Base-by-base conservation (phyloP, 2,888 invertebrate genomes). In the Tenthredo amoena region DNA sequence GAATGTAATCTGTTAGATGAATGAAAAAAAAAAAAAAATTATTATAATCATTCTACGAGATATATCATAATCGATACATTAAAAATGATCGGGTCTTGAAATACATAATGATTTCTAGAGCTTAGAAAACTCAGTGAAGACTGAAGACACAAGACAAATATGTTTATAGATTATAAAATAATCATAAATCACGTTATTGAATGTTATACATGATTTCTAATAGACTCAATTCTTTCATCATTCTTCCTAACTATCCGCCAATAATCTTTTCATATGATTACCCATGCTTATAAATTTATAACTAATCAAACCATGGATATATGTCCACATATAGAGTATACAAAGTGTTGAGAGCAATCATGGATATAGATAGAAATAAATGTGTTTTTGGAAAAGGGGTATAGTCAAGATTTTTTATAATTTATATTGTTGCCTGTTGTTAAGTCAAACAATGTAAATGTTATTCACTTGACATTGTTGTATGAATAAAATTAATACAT, bases 401-500 rank as follows among this genome's bases (percentile, higher is more conserved):
- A 47, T 76, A 58, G 74, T 43, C 43, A 40, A 85, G 82, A 85
- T 65, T 85, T 68, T 85, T 85, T 76, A 76, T 85, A 68, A 85
- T 85, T 85, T 85, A 79, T 85, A 82, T 85, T 68, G 82, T 85
- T 81, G 72, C 85, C 82, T 72, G 85, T 85, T 85, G 81, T 85
- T 85, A 86, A 89, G 87, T 68, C 68, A 68, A 68, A 68, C 68
- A 68, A 83, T 83, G 47, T 83, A 82, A 83, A 21, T 79, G 72
- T 87, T 81, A 72, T 85, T 81, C 83, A 84, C 84, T 86, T 76
- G 81, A 72, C 85, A 85, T 62, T 85, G 85, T 87, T 86, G 85
- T 79, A 76, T 74, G 68, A 88, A 88, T 88, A 88, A 88, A 88
- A 55, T 55, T 55, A 55, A 55, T 84, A 65, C 55, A 87, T 86